These are phyloP conservation scores for Melieria crassipennis DNA, from an alignment of 2,888 invertebrate genomes.

Conservation along the genomic window DNA sequence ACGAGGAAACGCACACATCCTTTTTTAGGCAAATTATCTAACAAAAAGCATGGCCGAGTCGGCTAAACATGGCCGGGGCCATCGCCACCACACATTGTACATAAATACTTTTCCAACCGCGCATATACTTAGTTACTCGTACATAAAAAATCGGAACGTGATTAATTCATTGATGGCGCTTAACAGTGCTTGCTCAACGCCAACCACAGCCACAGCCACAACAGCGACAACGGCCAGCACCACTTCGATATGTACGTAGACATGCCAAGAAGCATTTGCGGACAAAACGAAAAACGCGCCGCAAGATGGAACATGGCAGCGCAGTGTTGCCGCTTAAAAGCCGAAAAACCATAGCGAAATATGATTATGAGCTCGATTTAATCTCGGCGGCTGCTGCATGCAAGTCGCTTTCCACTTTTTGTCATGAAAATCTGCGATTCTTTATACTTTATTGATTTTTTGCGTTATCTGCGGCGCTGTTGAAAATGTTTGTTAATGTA, in stretches of 20 bases:
- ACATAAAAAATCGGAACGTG: constrained; percentile 15
- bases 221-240: constrained; percentile 6
- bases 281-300: too few species aligned
- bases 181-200: constrained; percentile 19
- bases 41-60: constrained; percentile 16
- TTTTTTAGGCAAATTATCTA: constrained; percentile 33
- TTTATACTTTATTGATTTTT: background rate
- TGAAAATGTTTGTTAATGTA: background rate
- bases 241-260: background rate
- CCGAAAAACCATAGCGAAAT: constrained; percentile 14
- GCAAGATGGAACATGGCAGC: too few species aligned
- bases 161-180: constrained; percentile 27
- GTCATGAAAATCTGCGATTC: background rate
- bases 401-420: background rate
- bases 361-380: constrained; percentile 29
- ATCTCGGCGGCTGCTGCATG: constrained; percentile 14
- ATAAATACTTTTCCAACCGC: too few species aligned
- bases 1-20: constrained; percentile 24
- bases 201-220: constrained; percentile 6
- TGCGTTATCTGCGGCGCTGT: background rate
- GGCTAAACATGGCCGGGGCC: too few species aligned
- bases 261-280: too few species aligned
- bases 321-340: too few species aligned
- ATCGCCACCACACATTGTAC: too few species aligned
- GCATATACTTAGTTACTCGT: too few species aligned